Evolutionary conservation across 2,113 vertebrate species (phyloP).

Genomic region (Phocoena phocoena): DNA sequence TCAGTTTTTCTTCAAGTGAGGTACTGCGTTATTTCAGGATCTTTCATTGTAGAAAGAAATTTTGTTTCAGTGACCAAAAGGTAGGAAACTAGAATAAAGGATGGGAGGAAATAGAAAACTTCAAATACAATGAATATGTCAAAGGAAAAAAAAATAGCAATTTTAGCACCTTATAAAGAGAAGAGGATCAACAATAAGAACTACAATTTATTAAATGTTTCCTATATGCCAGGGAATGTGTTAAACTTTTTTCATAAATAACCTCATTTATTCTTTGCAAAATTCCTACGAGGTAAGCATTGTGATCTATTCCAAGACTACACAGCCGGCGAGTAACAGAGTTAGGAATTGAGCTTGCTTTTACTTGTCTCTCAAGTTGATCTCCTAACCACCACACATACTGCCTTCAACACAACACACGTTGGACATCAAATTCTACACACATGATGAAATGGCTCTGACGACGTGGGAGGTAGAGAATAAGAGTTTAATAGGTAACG

Average conservation of each 20-base stretch:
- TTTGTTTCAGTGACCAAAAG: neutral
- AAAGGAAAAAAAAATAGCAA: neutral
- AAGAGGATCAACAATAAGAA: neutral
- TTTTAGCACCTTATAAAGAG: neutral
- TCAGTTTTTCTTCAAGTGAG: neutral
- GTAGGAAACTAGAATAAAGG: neutral
- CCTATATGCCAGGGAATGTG: neutral
- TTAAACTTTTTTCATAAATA: slow-evolving; percentile 4
- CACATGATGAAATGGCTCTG: neutral
- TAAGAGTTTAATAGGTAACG: neutral
- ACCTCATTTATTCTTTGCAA: neutral
- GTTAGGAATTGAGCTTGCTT: neutral
- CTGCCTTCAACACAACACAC: neutral
- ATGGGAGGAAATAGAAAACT: neutral
- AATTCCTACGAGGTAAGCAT: neutral
- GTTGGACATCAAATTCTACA: neutral
- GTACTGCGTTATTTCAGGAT: neutral
- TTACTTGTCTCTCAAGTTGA: neutral
- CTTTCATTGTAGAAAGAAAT: neutral
- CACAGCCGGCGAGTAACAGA: neutral
- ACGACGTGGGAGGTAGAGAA: neutral
- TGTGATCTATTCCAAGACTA: neutral
- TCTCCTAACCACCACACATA: neutral
- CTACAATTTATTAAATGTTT: neutral
- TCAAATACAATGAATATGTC: neutral